Conservation (phyloP, 2,888 invertebrate genomes). For the Scaptomyza caliginosa region DNA sequence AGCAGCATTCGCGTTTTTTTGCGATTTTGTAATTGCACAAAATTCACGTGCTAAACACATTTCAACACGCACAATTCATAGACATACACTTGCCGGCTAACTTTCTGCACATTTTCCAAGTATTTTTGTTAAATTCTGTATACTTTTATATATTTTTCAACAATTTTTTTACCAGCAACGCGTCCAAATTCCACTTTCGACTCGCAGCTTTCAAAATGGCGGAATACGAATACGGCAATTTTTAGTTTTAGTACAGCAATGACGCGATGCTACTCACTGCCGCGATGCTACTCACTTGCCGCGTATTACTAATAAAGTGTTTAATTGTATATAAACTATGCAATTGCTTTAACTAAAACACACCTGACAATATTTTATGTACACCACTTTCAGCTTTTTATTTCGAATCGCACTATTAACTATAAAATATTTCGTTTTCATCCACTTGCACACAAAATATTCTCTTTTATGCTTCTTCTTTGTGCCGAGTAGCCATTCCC, state of each 20-base stretch:
- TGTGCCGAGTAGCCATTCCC: slow-evolving; percentile 32
- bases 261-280: slow-evolving; percentile 80
- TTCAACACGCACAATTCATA: slow-evolving; percentile 59
- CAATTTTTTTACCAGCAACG: slow-evolving; percentile 82
- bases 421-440: slow-evolving; percentile 49
- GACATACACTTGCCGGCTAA: slow-evolving; percentile 43
- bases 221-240: slow-evolving; percentile 84
- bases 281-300: slow-evolving; percentile 70
- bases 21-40: slow-evolving; percentile 68
- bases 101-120: slow-evolving; percentile 44
- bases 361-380: slow-evolving; percentile 48
- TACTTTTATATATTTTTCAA: slow-evolving; percentile 70
- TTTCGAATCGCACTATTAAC: slow-evolving; percentile 51
- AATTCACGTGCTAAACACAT: slow-evolving; percentile 71
- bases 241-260: slow-evolving; percentile 84
- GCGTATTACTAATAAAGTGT: slow-evolving; percentile 42
- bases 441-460: slow-evolving; percentile 71
- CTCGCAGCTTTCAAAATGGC: slow-evolving; percentile 85
- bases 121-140: slow-evolving; percentile 55
- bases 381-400: slow-evolving; percentile 39
- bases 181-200: slow-evolving; percentile 83
- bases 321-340: slow-evolving; percentile 27
- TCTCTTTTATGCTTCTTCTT: slow-evolving; percentile 59
- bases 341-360: slow-evolving; percentile 23
- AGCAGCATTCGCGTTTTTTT: slow-evolving; percentile 62